Evolutionary conservation across 2,888 invertebrate species (phyloP), one percentile per base, ranked within the genome.

Genomic region (Drosophila paucipuncta): DNA sequence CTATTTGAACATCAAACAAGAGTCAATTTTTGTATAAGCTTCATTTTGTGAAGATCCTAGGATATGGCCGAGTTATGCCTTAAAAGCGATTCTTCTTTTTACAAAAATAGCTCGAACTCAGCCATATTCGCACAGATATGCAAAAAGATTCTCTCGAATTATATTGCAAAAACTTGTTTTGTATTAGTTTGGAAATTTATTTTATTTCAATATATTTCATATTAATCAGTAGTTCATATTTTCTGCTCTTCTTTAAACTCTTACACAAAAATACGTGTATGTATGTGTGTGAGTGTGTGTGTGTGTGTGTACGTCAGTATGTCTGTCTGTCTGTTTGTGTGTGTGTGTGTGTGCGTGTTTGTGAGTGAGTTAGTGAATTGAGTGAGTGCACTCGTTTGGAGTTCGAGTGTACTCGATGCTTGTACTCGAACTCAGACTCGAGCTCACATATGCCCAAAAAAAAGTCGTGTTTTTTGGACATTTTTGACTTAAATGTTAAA

Each of bases 131-230:
- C 1, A 41, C n/a, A 41, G 41, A 10, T 41, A 10, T 41, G 10
- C n/a, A n/a, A 41, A n/a, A n/a, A 35, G 5, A 35, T 47, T 47
- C 22, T 9, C 22, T 25, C 43, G 43, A 11, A 43, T 5, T 6
- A 11, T 43, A 54, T 18, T 35, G 13, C 11, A 11, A 55, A 55
- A n/a, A 1, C 50, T 35, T 28, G 10, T 18, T 65, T 62, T 35
- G n/a, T 37, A 50, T 62, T 78, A 80, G 90, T 85, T 85, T 89
- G 90, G 85, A 85, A 85, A 87, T 89, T 78, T 78, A 85, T 87
- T 87, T 85, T 85, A 89, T 85, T 88, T 87, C 78, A 89, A 85
- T 85, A 89, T 84, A 85, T 82, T 85, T 85, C 73, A 89, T 84
- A 84, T 84, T 89, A 76, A 80, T 87, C 88, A 87, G 85, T 87